Evolutionary conservation across 2,888 invertebrate genomes (phyloP).

Genomic region (Psylliodes chrysocephalus): DNA sequence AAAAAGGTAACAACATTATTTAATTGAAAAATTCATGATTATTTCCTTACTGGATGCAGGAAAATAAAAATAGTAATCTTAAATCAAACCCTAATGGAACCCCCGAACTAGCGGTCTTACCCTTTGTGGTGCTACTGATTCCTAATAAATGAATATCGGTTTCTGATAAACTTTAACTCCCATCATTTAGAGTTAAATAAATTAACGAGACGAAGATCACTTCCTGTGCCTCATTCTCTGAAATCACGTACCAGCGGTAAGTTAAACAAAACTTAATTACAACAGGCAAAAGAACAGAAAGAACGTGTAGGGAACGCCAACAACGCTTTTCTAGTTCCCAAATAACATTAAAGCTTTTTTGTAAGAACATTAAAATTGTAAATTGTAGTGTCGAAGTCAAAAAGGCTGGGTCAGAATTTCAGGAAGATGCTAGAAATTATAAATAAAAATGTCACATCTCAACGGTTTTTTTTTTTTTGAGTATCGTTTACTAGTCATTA

Average conservation of each 20-base stretch:
- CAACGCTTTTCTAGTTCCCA: neutral
- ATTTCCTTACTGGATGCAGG: too few relatives aligned
- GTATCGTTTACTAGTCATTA: too few relatives aligned
- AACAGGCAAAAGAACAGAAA: constrained; percentile 1
- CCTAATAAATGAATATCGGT: neutral
- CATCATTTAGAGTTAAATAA: neutral
- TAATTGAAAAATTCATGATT: too few relatives aligned
- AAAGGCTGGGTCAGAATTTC: too few relatives aligned
- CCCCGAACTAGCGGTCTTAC: too few relatives aligned
- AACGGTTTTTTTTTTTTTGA: too few relatives aligned
- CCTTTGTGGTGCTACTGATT: neutral
- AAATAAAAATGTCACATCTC: too few relatives aligned
- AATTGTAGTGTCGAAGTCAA: too few relatives aligned
- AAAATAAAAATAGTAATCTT: too few relatives aligned
- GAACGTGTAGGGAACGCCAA: constrained; percentile 10
- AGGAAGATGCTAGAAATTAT: too few relatives aligned
- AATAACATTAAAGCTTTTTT: neutral
- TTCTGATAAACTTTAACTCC: neutral
- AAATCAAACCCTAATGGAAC: too few relatives aligned
- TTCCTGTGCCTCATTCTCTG: constrained; percentile 2
- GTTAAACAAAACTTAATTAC: constrained; percentile 18
- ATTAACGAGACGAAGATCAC: constrained; percentile 1
- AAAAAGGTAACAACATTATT: too few relatives aligned
- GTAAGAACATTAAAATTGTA: neutral
- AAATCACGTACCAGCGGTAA: constrained; percentile 10